Percentiles rank a stretch among this genome's conserved stretches.
phyloP scores from a whole-genome alignment of 2,888 invertebrate species.

The Trichopoda pennipes region DNA sequence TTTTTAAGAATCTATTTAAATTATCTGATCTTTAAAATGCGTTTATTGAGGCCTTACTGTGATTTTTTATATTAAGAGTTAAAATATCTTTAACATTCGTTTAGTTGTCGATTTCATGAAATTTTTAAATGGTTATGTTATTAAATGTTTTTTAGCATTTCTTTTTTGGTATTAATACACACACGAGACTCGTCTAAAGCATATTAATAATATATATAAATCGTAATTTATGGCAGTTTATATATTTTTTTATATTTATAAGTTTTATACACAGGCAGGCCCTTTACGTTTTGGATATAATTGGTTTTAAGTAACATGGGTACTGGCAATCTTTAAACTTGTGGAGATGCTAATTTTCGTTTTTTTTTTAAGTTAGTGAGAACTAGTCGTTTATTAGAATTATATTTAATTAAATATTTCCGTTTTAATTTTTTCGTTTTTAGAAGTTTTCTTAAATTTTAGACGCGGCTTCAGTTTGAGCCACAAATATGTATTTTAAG shows the following conservation, averaged over 20 bases:
- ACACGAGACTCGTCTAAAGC: neutral
- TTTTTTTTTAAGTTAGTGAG: neutral
- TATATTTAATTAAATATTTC: constrained; percentile 54
- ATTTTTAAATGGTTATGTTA: constrained; percentile 60
- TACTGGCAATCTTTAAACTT: neutral
- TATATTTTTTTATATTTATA: constrained; percentile 10
- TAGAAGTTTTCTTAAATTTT: neutral
- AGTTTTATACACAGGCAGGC: constrained; percentile 2
- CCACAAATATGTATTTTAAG: too few species aligned
- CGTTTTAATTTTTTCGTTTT: constrained; percentile 16
- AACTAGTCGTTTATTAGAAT: neutral
- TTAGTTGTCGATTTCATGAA: constrained; percentile 23
- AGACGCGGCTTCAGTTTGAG: too few species aligned
- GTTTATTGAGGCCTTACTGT: neutral
- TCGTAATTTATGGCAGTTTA: constrained; percentile 59
- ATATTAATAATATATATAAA: constrained; percentile 36
- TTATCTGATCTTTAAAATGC: neutral
- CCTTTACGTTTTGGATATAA: constrained; percentile 19
- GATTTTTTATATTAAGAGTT: neutral
- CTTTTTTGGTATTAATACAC: constrained; percentile 1
- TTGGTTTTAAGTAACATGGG: neutral
- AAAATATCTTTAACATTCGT: neutral
- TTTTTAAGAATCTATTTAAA: neutral
- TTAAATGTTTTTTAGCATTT: constrained; percentile 41
- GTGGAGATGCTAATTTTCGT: neutral